Evolutionary conservation across 2,113 vertebrate genomes (phyloP).

Genomic region (Sinocyclocheilus anshuiensis): DNA sequence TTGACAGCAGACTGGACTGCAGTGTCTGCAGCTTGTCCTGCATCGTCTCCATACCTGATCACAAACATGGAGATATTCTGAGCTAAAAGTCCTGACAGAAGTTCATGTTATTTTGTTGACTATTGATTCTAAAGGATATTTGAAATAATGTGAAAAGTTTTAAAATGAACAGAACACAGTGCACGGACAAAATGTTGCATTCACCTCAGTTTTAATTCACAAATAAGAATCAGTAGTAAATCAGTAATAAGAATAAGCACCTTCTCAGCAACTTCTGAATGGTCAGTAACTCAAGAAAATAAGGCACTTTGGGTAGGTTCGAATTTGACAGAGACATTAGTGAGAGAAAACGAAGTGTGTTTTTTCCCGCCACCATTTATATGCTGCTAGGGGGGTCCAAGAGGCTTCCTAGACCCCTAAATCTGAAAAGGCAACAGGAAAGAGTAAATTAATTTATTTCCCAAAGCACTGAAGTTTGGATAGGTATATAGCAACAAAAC

Average conservation of each 20-base stretch:
- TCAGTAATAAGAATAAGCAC: neutral
- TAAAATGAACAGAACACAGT: neutral
- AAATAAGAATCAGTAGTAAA: too few relatives aligned
- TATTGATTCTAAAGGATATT: neutral
- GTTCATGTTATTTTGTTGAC: neutral
- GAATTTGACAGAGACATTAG: slow-evolving; percentile 43
- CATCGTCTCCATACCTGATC: slow-evolving; percentile 85
- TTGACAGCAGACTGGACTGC: slow-evolving; percentile 85
- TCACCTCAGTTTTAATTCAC: slow-evolving; percentile 31
- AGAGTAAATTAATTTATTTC: slow-evolving; percentile 54
- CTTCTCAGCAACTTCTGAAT: neutral
- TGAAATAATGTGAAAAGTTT: neutral
- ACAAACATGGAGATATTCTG: slow-evolving; percentile 44
- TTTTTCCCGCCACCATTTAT: slow-evolving; percentile 61
- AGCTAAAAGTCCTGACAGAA: slow-evolving; percentile 7
- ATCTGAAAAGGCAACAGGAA: slow-evolving; percentile 71
- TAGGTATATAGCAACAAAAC: neutral
- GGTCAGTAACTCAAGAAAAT: neutral
- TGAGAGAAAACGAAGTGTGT: slow-evolving; percentile 44
- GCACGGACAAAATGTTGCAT: neutral
- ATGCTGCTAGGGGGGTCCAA: slow-evolving; percentile 64
- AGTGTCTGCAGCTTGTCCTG: slow-evolving; percentile 82
- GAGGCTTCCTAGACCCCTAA: slow-evolving; percentile 72
- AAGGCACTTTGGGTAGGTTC: slow-evolving; percentile 19
- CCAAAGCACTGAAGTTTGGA: slow-evolving; percentile 35